A percentile compares a stretch with the other conserved stretches of the same genome.
These are phyloP conservation scores for Raja brachyura DNA, from an alignment of 2,113 vertebrate species.

Conservation along the genomic window DNA sequence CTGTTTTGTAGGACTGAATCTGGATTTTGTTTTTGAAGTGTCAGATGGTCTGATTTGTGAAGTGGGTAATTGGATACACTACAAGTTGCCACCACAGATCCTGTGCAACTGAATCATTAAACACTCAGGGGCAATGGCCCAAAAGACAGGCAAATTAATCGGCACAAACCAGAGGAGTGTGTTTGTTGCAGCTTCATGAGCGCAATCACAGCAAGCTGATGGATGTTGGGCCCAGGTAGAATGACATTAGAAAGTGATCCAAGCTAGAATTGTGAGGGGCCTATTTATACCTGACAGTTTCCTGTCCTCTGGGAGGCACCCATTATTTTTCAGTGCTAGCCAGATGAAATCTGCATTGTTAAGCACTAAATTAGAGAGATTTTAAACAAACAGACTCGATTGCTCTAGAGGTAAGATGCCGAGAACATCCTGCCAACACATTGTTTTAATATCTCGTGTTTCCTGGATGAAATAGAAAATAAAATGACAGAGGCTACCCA, in stretches of 20 bases:
- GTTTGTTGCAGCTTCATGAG: neutral
- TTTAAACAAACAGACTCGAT: constrained; percentile 5
- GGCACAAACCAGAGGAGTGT: neutral
- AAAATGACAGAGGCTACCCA: neutral
- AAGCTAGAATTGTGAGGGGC: neutral
- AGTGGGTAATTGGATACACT: neutral
- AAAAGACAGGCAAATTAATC: neutral
- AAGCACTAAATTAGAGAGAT: neutral
- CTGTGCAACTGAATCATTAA: neutral
- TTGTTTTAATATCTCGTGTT: neutral
- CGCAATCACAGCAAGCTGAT: neutral
- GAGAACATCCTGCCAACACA: neutral
- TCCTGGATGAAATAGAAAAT: neutral
- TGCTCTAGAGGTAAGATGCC: neutral
- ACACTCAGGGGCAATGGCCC: neutral
- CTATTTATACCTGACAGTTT: neutral
- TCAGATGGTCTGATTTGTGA: neutral
- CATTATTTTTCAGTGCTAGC: neutral
- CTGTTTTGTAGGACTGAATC: neutral
- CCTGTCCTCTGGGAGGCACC: neutral
- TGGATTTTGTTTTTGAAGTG: neutral
- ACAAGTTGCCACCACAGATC: neutral
- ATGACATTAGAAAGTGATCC: neutral
- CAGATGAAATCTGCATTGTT: neutral
- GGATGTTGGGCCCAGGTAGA: neutral